Conservation (phyloP, 2,113 vertebrate species). For the Barnardius zonarius region DNA sequence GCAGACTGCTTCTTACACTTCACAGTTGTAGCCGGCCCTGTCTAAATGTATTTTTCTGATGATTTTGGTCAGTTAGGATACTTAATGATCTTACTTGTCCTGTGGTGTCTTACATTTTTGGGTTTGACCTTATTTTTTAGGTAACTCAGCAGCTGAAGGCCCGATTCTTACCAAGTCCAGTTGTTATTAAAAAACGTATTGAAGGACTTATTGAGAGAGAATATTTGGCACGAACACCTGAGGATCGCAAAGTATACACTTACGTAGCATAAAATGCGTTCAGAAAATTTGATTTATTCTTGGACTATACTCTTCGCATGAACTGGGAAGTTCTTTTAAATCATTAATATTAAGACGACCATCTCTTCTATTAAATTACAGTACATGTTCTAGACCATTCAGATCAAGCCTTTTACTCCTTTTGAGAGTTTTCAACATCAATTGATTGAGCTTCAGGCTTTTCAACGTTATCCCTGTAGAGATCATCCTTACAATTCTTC, state of each 20-base stretch:
- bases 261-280: conserved; percentile 92
- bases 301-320: conserved; percentile 91
- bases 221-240: conserved; percentile 97
- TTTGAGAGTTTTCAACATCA: conserved; percentile 88
- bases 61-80: not conserved
- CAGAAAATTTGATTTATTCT: conserved; percentile 80
- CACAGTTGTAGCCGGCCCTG: not conserved
- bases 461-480: conserved; percentile 92
- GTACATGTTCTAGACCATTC: conserved; percentile 89
- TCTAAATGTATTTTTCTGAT: not conserved
- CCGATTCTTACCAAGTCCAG: conserved; percentile 95
- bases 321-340: conserved; percentile 95
- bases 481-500: conserved; percentile 91
- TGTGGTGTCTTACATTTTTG: not conserved
- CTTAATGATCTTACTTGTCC: not conserved
- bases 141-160: conserved; percentile 96
- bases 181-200: conserved; percentile 99
- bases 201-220: conserved; percentile 99
- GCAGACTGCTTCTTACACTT: not conserved
- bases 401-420: conserved; percentile 87
- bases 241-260: conserved; percentile 98
- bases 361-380: conserved; percentile 87
- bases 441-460: conserved; percentile 91
- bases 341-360: conserved; percentile 83
- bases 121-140: conserved; percentile 68